Evolutionary conservation across 2,888 invertebrate genomes (phyloP).

Genomic region (Agriopis aurantiaria): DNA sequence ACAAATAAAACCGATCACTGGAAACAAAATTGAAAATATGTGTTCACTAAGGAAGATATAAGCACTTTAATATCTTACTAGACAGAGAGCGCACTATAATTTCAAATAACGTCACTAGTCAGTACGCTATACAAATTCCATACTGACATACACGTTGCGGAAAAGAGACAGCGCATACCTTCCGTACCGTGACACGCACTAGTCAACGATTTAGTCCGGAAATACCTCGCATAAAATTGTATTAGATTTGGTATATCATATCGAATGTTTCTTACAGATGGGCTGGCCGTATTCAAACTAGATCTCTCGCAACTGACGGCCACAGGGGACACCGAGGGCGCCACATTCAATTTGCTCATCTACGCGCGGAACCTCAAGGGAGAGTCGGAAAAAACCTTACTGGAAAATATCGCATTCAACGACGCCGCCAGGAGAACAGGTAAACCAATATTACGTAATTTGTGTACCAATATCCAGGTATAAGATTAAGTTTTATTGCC

Average conservation of each 20-base stretch:
- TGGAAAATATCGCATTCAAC: constrained; percentile 95
- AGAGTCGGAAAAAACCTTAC: constrained; percentile 91
- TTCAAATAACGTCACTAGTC: no score
- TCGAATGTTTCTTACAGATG: constrained; percentile 62
- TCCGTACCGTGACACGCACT: background rate
- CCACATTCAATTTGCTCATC: constrained; percentile 91
- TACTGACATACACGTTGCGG: no score
- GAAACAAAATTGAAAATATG: no score
- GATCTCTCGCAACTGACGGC: constrained; percentile 88
- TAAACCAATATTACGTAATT: constrained; percentile 62
- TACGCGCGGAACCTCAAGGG: constrained; percentile 95
- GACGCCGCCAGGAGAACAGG: constrained; percentile 95
- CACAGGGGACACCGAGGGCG: constrained; percentile 69
- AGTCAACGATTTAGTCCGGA: no score
- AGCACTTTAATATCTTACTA: no score
- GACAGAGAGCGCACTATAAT: no score
- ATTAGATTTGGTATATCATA: constrained; percentile 11
- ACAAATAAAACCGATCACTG: no score
- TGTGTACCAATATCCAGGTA: constrained; percentile 5
- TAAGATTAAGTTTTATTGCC: constrained; percentile 5
- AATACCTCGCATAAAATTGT: constrained; percentile 1
- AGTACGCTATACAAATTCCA: no score
- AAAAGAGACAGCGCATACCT: no score
- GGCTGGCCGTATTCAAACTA: constrained; percentile 78
- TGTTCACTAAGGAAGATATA: no score